phyloP scores from a whole-genome alignment of 2,888 invertebrate genomes.

The Aphelenchoides bicaudatus region DNA sequence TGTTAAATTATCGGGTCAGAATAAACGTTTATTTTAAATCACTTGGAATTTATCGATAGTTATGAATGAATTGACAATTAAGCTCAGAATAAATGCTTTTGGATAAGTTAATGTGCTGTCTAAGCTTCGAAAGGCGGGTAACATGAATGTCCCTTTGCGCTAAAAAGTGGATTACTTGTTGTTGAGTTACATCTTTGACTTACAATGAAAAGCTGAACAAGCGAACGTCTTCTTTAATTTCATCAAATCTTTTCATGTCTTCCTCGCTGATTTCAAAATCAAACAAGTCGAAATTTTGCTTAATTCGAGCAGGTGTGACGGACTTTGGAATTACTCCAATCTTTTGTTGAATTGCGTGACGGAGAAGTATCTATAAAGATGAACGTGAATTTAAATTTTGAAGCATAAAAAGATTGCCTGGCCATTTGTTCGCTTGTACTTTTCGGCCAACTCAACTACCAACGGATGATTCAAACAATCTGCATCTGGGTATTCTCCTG shows the following conservation, averaged over 20 bases:
- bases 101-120: no score
- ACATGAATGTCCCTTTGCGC: slow-evolving; percentile 16
- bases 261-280: slow-evolving; percentile 17
- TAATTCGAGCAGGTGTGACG: slow-evolving; percentile 29
- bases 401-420: slow-evolving; percentile 23
- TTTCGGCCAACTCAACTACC: slow-evolving; percentile 38
- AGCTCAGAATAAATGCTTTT: no score
- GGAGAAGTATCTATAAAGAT: slow-evolving; percentile 14
- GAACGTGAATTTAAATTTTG: background rate
- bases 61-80: no score
- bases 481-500: slow-evolving; percentile 32
- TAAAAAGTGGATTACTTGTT: background rate
- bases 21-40: no score
- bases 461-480: slow-evolving; percentile 26
- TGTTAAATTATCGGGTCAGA: no score
- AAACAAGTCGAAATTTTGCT: slow-evolving; percentile 35
- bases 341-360: slow-evolving; percentile 15
- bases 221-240: slow-evolving; percentile 21
- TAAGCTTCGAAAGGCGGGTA: slow-evolving; percentile 18
- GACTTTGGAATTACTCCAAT: slow-evolving; percentile 22
- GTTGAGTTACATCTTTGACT: background rate
- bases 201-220: slow-evolving; percentile 17
- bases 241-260: slow-evolving; percentile 16
- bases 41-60: no score
- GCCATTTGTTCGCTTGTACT: slow-evolving; percentile 41